Base-by-base conservation (phyloP, 1,140 invertebrate genomes). In the Arion vulgaris region DNA sequence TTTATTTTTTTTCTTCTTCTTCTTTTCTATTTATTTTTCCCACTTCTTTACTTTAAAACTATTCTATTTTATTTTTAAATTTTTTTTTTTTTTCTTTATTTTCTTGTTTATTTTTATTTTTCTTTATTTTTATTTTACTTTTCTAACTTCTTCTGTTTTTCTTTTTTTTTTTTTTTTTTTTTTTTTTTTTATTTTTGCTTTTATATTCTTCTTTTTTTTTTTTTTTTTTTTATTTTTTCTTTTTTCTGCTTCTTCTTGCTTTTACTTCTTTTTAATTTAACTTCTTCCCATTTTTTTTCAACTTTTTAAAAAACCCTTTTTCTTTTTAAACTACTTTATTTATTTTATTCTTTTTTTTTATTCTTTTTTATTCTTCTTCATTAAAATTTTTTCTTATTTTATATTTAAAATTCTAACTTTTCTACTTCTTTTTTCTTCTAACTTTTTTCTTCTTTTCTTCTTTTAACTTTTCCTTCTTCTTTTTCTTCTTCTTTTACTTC, bases 191-290 rank as follows among this genome's bases (percentile, higher is more conserved):
- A 28, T 66, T 79, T 66, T 69, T 39, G 15, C 41, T 19, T 26
- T 66, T 36, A 68, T 62, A 11, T 79, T 11, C 19, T 34, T 66
- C 19, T 68, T 79, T 36, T 34, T 26, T 23, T 28, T 38, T 36
- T 41, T n/a, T 4, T 39, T 34, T 36, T 36, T 68, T 39, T 79
- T 79, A 32, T 15, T 32, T 62, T 79, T 66, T 9, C 19, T 41
- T 26, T 26, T 66, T 79, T 79, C 9, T 72, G 71, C 32, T 53
- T 78, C 15, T 78, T 78, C n/a, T 45, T 57, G 19, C 36, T 79
- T 62, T 66, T 66, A 36, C 38, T 79, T 62, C 13, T 66, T 79
- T 38, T 38, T 66, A 36, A 0, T 66, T 26, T 57, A 15, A 15
- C 4, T 26, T 57, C 23, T 17, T 57, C 4, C 23, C 4, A 57